These are phyloP conservation scores for Corythornis madagascariensis DNA, from an alignment of 2,113 vertebrate species.

Conservation along the genomic window DNA sequence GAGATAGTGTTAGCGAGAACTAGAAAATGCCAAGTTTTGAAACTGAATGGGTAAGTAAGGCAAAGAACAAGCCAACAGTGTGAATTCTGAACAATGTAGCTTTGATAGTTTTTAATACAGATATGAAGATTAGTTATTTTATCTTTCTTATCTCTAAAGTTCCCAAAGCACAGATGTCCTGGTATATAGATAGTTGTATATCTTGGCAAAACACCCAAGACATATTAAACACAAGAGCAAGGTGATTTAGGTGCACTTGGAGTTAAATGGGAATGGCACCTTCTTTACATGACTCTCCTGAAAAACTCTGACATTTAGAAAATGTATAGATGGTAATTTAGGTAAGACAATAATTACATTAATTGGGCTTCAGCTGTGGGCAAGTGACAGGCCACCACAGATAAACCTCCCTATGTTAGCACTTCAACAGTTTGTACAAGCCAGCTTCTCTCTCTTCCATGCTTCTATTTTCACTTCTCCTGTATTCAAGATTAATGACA, in stretches of 20 bases:
- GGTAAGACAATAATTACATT: not conserved
- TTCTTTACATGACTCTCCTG: not conserved
- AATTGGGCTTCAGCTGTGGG: not conserved
- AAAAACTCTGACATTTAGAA: not conserved
- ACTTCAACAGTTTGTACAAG: not conserved
- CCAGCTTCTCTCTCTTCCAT: not conserved
- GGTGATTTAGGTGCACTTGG: not conserved
- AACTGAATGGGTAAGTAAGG: not conserved
- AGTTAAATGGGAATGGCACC: not conserved
- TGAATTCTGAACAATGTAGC: not conserved
- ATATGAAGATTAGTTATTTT: not conserved
- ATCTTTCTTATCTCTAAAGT: not conserved
- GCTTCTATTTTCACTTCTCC: constrained; percentile 6
- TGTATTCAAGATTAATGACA: constrained; percentile 35
- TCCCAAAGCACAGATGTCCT: not conserved
- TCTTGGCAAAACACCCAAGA: not conserved
- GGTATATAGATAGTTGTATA: fast-evolving
- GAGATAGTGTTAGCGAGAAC: not conserved
- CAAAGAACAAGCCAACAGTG: not conserved
- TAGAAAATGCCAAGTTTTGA: not conserved
- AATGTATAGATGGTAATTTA: not conserved
- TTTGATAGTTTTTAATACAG: not conserved
- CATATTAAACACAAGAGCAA: not conserved
- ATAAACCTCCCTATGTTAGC: constrained; percentile 24
- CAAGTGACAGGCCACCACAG: not conserved